A percentile compares a stretch with the other conserved stretches of the same genome.
Conservation (phyloP, 2,113 vertebrate species). For the Myocastor coypus region DNA sequence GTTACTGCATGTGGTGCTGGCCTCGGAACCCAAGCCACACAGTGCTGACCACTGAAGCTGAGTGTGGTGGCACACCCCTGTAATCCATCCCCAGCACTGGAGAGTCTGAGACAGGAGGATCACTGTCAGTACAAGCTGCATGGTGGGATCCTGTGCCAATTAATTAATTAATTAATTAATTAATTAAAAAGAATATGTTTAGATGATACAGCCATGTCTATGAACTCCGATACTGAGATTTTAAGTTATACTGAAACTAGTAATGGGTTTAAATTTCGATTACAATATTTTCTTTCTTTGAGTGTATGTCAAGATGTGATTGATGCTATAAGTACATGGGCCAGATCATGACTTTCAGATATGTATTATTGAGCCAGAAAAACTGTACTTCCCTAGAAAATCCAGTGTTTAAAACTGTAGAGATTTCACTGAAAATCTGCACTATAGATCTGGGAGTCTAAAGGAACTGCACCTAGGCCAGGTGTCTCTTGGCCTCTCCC, state of each 20-base stretch:
- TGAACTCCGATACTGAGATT: neutral
- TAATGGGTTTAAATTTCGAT: constrained; percentile 10
- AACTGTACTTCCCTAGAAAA: neutral
- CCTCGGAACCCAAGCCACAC: no score
- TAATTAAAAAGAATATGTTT: neutral
- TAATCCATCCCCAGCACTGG: no score
- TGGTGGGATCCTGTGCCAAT: no score
- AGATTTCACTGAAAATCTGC: neutral
- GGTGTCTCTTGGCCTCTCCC: rapidly evolving
- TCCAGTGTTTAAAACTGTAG: neutral
- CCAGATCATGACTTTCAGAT: neutral
- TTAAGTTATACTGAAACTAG: neutral
- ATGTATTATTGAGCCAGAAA: neutral
- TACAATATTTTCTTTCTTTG: neutral
- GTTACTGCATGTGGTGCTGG: no score
- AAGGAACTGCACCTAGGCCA: neutral
- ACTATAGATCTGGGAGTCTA: neutral
- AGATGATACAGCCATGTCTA: neutral
- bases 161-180: no score
- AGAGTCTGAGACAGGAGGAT: no score
- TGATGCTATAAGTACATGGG: neutral
- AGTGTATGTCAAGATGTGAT: neutral
- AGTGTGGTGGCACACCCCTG: no score
- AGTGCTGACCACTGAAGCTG: no score
- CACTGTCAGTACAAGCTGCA: no score